phyloP scores from a whole-genome alignment of 2,797 vertebrate species.

The Coregonus sp. region DNA sequence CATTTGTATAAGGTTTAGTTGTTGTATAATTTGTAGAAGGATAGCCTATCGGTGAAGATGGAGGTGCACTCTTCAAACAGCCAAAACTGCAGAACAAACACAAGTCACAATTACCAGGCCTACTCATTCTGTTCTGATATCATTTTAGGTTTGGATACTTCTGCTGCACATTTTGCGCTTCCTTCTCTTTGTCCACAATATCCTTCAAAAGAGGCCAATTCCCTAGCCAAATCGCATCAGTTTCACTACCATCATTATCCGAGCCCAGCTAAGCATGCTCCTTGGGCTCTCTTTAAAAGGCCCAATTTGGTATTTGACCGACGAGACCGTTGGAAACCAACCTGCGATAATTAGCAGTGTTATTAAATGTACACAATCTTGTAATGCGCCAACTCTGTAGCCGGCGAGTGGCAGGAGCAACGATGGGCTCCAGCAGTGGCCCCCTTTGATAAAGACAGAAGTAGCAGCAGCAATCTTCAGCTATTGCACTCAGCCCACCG shows the following conservation, averaged over 20 bases:
- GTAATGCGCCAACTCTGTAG: constrained; percentile 80
- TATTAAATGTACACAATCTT: constrained; percentile 79
- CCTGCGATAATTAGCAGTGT: constrained; percentile 72
- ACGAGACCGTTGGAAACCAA: constrained; percentile 41
- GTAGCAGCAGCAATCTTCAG: constrained; percentile 86
- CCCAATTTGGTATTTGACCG: constrained; percentile 63
- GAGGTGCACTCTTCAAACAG: background rate
- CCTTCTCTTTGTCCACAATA: constrained; percentile 19
- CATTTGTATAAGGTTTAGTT: no score
- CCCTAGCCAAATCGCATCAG: constrained; percentile 56
- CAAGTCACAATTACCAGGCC: constrained; percentile 14
- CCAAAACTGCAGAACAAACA: background rate
- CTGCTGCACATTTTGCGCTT: constrained; percentile 12
- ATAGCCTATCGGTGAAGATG: background rate
- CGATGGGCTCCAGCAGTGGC: constrained; percentile 79
- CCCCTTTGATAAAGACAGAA: constrained; percentile 89
- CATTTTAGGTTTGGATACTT: constrained; percentile 33
- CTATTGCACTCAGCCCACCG: constrained; percentile 87
- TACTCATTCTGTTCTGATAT: constrained; percentile 28
- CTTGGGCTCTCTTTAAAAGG: constrained; percentile 53
- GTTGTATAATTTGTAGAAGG: background rate
- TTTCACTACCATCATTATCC: constrained; percentile 61
- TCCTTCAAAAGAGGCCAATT: constrained; percentile 53
- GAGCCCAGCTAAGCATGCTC: constrained; percentile 49
- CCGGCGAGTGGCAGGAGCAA: constrained; percentile 73